Percentiles rank a stretch among this genome's conserved stretches.
These are phyloP conservation scores for Brachyhypopomus occidentalis DNA, from an alignment of 2,113 vertebrate species.

Conservation along the genomic window DNA sequence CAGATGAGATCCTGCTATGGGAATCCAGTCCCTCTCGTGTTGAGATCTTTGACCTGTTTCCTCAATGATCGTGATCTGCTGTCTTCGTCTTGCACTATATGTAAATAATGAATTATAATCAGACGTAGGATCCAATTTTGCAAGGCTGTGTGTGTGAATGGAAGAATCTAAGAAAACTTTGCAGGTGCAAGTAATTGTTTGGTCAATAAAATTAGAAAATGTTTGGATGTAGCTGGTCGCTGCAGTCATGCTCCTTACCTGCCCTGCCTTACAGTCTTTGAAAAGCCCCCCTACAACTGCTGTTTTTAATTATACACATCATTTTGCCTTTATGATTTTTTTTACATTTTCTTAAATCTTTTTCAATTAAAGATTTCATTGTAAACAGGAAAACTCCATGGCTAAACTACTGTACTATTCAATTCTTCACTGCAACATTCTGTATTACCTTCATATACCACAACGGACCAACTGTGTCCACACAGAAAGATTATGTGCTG, in stretches of 20 bases:
- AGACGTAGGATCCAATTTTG: neutral
- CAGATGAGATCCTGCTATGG: neutral
- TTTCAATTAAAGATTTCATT: neutral
- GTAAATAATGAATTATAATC: constrained; percentile 29
- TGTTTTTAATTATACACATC: neutral
- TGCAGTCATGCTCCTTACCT: neutral
- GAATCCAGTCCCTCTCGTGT: neutral
- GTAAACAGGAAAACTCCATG: neutral
- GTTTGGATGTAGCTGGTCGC: neutral
- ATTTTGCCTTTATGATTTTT: too few species aligned
- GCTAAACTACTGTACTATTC: neutral
- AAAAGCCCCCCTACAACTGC: neutral
- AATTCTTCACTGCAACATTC: too few species aligned
- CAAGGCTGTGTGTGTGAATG: neutral
- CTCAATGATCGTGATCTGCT: neutral
- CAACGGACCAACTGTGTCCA: neutral
- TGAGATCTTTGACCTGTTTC: neutral
- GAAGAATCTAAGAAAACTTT: neutral
- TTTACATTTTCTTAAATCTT: neutral
- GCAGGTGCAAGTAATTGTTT: neutral
- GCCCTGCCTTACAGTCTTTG: neutral
- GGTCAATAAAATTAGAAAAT: neutral
- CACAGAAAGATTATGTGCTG: neutral
- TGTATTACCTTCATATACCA: neutral
- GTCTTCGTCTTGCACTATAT: constrained; percentile 31